These are phyloP conservation scores for Suricata suricatta DNA, from an alignment of 2,113 vertebrate species.

Conservation along the genomic window DNA sequence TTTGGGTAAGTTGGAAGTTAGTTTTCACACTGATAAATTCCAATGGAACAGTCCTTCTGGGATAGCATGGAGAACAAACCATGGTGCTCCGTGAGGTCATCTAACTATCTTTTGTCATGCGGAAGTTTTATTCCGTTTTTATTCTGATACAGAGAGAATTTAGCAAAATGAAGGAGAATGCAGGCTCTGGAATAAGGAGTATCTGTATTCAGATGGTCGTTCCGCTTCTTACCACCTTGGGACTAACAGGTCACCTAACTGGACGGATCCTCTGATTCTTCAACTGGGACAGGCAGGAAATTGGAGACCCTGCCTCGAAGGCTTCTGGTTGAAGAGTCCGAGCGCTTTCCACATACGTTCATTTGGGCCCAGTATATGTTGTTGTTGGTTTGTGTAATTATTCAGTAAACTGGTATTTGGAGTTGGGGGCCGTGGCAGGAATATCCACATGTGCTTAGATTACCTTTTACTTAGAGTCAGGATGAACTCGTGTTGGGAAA, in stretches of 20 bases:
- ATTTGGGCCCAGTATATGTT: not conserved
- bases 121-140: constrained; percentile 16
- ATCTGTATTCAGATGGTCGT: not conserved
- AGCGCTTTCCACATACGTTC: too few relatives aligned
- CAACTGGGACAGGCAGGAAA: not conserved
- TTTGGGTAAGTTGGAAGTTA: not conserved
- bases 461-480: not conserved
- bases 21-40: not conserved
- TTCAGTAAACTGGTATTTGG: not conserved
- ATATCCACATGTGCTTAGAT: not conserved
- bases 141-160: not conserved
- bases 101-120: not conserved
- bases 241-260: not conserved
- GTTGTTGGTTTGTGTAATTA: not conserved
- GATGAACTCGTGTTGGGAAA: not conserved
- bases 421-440: not conserved
- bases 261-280: not conserved
- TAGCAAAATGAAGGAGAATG: not conserved
- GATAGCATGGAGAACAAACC: not conserved
- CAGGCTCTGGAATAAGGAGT: not conserved
- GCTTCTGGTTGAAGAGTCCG: not conserved
- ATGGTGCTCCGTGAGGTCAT: not conserved
- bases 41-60: not conserved
- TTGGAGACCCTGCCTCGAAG: too few relatives aligned
- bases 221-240: not conserved